Base-by-base conservation (phyloP, 1,140 invertebrate species). In the Procambarus virginalis region DNA sequence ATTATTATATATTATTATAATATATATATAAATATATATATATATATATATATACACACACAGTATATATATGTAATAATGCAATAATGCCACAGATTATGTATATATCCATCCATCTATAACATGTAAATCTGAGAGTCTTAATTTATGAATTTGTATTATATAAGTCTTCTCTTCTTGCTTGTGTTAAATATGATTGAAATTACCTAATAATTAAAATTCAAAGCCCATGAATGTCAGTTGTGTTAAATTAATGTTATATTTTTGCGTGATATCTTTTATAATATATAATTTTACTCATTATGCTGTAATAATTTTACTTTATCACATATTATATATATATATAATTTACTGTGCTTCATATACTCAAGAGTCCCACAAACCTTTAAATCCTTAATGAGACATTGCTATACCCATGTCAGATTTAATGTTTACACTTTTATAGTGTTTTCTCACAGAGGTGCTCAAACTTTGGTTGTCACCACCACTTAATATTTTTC, bases 291-390 rank as follows among this genome's bases (percentile, higher is more conserved):
- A 20, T 68, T 68, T 17, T 68, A 68, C 20, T 68, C 20, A 68
- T 17, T 17, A 9, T 73, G 20, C n/a, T 70, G 22, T 8, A 73
- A 34, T 73, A 73, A 73, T 73, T 73, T 73, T 4, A n/a, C 10
- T 34, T 1, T 73, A 34, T 8, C 68, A 73, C n/a, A 34, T 73
- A 34, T 8, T n/a, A 73, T 5, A 34, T 73, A 34, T 73, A 34
- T 8, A 73, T 73, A 73, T 73, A 34, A 73, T 73, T 73, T 73
- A n/a, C 68, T 73, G 20, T 5, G 34, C 68, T 34, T 34, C n/a
- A 73, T n/a, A 73, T 73, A 73, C 68, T 34, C 68, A 73, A 22
- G 60, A 34, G 68, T 73, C n/a, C 22, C 68, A 73, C 68, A 73
- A 34, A 20, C 51, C 51, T 55, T 55, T 68, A 68, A 68, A 14